Conservation (phyloP, 2,797 vertebrate genomes). For the Helarctos malayanus region DNA sequence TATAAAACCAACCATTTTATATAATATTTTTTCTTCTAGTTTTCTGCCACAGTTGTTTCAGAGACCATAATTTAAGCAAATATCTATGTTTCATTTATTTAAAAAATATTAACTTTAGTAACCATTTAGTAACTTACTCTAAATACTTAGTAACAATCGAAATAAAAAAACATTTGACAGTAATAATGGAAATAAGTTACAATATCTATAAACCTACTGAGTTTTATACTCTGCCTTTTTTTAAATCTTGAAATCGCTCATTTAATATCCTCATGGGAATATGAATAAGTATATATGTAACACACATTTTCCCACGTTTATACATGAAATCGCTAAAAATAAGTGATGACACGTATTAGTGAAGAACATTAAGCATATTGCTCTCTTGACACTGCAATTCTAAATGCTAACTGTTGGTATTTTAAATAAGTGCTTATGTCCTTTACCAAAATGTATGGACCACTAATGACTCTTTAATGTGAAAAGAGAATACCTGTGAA, state of each 20-base stretch:
- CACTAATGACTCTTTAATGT: background rate
- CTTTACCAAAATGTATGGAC: background rate
- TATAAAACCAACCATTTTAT: background rate
- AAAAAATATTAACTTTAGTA: background rate
- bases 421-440: background rate
- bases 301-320: background rate
- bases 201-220: background rate
- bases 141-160: no score
- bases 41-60: background rate
- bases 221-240: background rate
- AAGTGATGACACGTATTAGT: background rate
- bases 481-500: constrained; percentile 1
- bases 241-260: background rate
- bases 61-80: background rate
- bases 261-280: background rate
- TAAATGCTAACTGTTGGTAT: background rate
- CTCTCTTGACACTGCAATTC: background rate
- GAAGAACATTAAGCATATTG: background rate
- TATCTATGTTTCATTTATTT: background rate
- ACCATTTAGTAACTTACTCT: no score
- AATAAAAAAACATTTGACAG: background rate
- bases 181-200: background rate
- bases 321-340: background rate
- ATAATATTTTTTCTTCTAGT: background rate
- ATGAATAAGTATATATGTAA: background rate